A percentile compares a stretch with the other conserved stretches of the same genome.
phyloP scores from a whole-genome alignment of 2,113 vertebrate genomes.

The Origma solitaria region DNA sequence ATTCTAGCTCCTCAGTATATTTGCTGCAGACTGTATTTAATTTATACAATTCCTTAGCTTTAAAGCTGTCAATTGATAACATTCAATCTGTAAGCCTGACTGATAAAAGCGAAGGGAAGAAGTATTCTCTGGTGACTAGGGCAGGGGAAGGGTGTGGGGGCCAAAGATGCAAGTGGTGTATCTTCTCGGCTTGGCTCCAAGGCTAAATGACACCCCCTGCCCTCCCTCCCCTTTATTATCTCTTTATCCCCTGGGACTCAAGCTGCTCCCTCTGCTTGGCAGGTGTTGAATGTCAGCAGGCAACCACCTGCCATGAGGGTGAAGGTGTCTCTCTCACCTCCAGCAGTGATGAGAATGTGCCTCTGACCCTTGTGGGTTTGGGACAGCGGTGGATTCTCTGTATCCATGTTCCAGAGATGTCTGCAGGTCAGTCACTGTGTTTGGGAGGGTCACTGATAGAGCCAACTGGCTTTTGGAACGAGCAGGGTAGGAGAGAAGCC shows the following conservation, averaged over 20 bases:
- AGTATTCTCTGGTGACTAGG: conserved; percentile 49
- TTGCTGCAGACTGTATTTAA: conserved; percentile 62
- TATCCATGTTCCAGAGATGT: neutral
- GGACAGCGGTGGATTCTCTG: neutral
- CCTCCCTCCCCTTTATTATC: neutral
- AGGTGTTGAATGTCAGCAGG: neutral
- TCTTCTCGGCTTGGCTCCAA: neutral
- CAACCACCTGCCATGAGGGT: neutral
- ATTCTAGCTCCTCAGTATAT: conserved; percentile 68
- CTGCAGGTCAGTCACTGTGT: no score
- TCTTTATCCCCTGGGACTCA: neutral
- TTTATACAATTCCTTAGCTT: conserved; percentile 71
- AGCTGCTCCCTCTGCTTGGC: neutral
- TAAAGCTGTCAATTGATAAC: conserved; percentile 71
- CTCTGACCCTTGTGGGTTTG: neutral
- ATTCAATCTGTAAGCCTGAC: conserved; percentile 63
- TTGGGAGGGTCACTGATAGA: neutral
- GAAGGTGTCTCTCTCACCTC: neutral
- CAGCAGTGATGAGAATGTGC: neutral
- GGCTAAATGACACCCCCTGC: rapidly evolving
- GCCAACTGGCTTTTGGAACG: neutral
- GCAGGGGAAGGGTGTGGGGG: neutral
- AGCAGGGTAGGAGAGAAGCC: neutral
- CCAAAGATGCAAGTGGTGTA: neutral
- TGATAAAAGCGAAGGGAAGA: conserved; percentile 61